A percentile compares a stretch with the other conserved stretches of the same genome.
Conservation (phyloP, 2,113 vertebrate species). For the Ochotona princeps region DNA sequence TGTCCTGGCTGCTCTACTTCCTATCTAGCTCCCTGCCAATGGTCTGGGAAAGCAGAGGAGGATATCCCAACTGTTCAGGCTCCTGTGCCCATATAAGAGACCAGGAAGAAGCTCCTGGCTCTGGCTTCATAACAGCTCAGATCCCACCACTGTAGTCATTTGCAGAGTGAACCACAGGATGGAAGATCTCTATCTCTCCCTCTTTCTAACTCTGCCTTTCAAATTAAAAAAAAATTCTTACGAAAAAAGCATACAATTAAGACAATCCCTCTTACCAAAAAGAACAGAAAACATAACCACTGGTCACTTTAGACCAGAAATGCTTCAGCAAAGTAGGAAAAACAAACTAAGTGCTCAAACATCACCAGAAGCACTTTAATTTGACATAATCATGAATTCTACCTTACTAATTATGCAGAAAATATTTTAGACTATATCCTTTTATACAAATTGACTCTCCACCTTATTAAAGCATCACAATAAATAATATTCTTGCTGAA, state of each 20-base stretch:
- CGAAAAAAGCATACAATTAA: background rate
- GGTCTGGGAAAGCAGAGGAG: too few species aligned
- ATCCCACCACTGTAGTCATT: too few species aligned
- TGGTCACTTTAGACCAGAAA: conserved; percentile 30
- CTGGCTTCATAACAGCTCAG: too few species aligned
- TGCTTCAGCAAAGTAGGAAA: conserved; percentile 12
- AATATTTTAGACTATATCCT: conserved; percentile 32
- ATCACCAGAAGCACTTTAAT: conserved; percentile 10
- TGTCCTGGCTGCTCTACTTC: too few species aligned
- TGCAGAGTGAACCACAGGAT: too few species aligned
- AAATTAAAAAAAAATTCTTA: too few species aligned
- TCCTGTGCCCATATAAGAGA: too few species aligned
- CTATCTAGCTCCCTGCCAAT: too few species aligned
- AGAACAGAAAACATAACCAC: background rate
- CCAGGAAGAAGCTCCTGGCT: too few species aligned
- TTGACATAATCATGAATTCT: background rate
- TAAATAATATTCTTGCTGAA: background rate
- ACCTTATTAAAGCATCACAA: conserved; percentile 44
- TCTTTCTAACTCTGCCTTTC: too few species aligned
- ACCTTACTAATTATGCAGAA: conserved; percentile 32
- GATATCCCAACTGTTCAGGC: too few species aligned
- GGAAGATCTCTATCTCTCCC: too few species aligned
- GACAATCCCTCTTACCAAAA: background rate
- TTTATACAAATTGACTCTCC: conserved; percentile 46
- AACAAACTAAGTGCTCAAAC: background rate